Base-by-base conservation (phyloP, 2,888 invertebrate genomes). In the Ceraclea dissimilis region DNA sequence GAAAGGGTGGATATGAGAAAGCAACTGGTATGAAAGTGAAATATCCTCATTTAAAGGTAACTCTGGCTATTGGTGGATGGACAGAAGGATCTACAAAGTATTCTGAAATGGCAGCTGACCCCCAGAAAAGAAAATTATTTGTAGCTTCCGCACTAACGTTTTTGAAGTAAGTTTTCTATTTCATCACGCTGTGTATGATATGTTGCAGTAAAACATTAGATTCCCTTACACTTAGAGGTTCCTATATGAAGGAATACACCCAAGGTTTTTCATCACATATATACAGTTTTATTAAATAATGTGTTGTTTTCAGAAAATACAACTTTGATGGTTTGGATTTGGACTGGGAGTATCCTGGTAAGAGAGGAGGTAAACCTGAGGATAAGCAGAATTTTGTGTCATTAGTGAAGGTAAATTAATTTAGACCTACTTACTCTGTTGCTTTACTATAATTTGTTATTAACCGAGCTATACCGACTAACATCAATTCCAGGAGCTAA, bases 41-140 rank as follows among this genome's bases (percentile, higher is more conserved):
- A 11, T 82, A 87, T 69, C 87, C 89, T 0, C 85, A 86, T 64
- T 69, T 93, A 47, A 86, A 83, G 68, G 82, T 88, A 2, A 81
- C 85, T 2, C 69, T 93, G 11, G 93, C 91, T 1, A 88, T 94
- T 39, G 93, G 93, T 0, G 93, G 93, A 0, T 93, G 93, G 93
- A 93, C 92, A 68, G 92, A 93, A 68, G 93, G 92, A 0, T 92
- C 92, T 0, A 68, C 72, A 2, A 83, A 85, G 63, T 90, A 83
- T 68, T 88, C 88, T 16, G 73, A 72, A 39, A 75, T 93, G 72
- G 88, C 86, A 0, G 79, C 83, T 2, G 81, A 80, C 50, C 74
- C 82, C 0, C 77, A 79, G 16, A 73, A 79, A 51, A 79, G 93
- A 50, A 73, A 74, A 2, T 75, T 72, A 49, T 93, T 93, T 65